Conservation (phyloP, 30 jellyfish, hydroid and myxozoan genomes). For the Nemopilema nomurai region DNA sequence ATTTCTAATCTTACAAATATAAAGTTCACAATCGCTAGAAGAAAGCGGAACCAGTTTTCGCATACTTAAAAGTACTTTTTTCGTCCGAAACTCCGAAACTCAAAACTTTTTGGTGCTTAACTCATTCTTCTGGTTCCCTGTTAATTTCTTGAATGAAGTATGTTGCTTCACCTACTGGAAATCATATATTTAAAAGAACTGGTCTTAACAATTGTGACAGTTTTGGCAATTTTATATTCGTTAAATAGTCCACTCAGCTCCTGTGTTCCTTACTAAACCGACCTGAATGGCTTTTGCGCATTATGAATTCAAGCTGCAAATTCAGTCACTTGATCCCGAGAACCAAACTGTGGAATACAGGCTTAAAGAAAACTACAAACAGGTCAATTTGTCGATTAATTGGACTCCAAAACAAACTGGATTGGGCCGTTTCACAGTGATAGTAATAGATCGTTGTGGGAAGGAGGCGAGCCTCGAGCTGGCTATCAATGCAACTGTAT, state of each 20-base stretch:
- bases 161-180: too few relatives aligned
- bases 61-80: too few relatives aligned
- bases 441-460: constrained; percentile 70
- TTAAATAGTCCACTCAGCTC: constrained; percentile 49
- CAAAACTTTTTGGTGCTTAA: too few relatives aligned
- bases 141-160: too few relatives aligned
- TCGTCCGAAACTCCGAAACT: too few relatives aligned
- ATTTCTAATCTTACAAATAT: too few relatives aligned
- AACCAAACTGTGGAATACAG: constrained; percentile 57
- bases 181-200: too few relatives aligned
- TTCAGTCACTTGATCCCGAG: constrained; percentile 75
- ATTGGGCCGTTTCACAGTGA: constrained; percentile 17
- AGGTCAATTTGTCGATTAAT: constrained; percentile 39
- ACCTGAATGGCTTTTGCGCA: constrained; percentile 29
- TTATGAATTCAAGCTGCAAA: constrained; percentile 40
- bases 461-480: constrained; percentile 20
- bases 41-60: too few relatives aligned
- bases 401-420: constrained; percentile 51
- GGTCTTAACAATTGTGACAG: too few relatives aligned
- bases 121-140: too few relatives aligned
- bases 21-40: too few relatives aligned
- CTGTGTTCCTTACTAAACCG: constrained; percentile 33
- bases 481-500: constrained; percentile 35
- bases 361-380: constrained; percentile 58
- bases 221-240: too few relatives aligned